phyloP scores from a whole-genome alignment of 2,888 invertebrate genomes.

The Ectobius pallidus region DNA sequence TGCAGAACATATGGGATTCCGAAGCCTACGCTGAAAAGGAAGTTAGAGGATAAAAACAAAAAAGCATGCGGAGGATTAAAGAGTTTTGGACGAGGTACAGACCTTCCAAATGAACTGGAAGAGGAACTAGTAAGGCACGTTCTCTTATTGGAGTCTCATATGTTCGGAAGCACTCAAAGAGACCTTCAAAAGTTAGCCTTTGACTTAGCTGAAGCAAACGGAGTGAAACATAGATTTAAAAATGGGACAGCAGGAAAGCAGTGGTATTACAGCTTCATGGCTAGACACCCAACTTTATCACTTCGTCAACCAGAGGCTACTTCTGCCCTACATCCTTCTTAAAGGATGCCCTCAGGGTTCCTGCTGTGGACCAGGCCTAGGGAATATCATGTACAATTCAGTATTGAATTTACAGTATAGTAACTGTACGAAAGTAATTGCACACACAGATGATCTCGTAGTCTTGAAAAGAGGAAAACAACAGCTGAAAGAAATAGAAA shows the following conservation, averaged over 20 bases:
- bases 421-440: background rate
- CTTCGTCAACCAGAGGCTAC: background rate
- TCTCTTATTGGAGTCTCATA: background rate
- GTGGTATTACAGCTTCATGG: background rate
- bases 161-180: background rate
- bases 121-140: no score
- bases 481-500: background rate
- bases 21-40: constrained; percentile 1
- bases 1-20: background rate
- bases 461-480: background rate
- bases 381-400: background rate
- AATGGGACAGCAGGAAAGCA: background rate
- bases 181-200: background rate
- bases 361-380: background rate
- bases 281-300: background rate
- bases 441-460: background rate
- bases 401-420: background rate
- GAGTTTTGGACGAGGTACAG: background rate
- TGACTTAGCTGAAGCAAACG: background rate
- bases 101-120: background rate
- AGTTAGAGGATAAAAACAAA: background rate
- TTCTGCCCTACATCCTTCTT: no score
- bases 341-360: background rate
- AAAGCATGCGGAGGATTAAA: background rate
- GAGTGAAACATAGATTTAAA: background rate